Evolutionary conservation across 2,888 invertebrate species (phyloP).

Genomic region (Heteropelma amictum): DNA sequence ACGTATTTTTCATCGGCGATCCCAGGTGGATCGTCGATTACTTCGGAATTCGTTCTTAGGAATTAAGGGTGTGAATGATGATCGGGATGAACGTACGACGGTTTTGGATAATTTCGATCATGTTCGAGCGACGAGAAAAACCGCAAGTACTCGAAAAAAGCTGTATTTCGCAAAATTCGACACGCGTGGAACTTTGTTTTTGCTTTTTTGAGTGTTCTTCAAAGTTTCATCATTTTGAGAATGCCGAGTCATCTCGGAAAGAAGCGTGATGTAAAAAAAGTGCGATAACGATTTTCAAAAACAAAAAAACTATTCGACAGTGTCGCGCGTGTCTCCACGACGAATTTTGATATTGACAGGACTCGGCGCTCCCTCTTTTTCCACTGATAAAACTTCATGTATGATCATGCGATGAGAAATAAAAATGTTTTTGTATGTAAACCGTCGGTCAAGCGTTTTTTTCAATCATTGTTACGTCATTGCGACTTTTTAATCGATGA

Average conservation of each 20-base stretch:
- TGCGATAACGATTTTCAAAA: constrained; percentile 1
- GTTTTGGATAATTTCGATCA: too few species aligned
- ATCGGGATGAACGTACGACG: too few species aligned
- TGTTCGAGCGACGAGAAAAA: too few species aligned
- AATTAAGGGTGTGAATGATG: constrained; percentile 20
- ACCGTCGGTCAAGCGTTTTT: neutral
- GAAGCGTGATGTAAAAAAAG: too few species aligned
- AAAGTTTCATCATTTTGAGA: too few species aligned
- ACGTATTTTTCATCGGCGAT: constrained; percentile 17
- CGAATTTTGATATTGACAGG: constrained; percentile 40
- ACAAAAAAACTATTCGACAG: neutral
- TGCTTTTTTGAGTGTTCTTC: too few species aligned
- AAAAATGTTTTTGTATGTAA: constrained; percentile 47
- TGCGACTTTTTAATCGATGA: too few species aligned
- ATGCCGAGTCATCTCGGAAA: too few species aligned
- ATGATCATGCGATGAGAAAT: constrained; percentile 20
- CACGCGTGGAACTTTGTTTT: too few species aligned
- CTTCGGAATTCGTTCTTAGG: constrained; percentile 27
- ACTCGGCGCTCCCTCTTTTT: neutral
- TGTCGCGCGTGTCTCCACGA: constrained; percentile 23
- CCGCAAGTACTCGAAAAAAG: too few species aligned
- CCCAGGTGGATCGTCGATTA: constrained; percentile 30
- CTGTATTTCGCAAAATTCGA: too few species aligned
- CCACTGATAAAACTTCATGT: constrained; percentile 11
- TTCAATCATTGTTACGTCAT: too few species aligned